Evolutionary conservation across 2,113 vertebrate genomes (phyloP).

Genomic region (Terrapene triunguis): DNA sequence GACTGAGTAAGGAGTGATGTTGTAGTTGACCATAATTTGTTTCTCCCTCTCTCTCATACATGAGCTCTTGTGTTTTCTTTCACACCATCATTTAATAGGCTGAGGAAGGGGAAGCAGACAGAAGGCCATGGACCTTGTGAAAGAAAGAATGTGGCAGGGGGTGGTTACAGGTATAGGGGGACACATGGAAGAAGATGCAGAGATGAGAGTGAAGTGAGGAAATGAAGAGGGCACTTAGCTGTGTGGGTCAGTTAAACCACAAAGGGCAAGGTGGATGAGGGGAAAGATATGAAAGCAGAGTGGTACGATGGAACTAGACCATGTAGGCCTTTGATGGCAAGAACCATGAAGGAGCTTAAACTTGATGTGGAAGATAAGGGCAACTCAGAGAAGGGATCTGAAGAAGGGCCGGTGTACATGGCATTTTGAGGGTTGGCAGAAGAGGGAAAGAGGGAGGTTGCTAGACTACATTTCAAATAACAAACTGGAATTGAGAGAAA

Average conservation of each 20-base stretch:
- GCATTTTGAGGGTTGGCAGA: background rate
- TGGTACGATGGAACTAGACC: background rate
- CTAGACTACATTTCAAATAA: background rate
- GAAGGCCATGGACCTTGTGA: background rate
- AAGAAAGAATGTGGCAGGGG: background rate
- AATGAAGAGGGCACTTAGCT: background rate
- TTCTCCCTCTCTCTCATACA: background rate
- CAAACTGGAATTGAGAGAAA: rapidly evolving
- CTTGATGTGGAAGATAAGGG: background rate
- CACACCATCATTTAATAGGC: background rate
- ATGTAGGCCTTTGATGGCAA: background rate
- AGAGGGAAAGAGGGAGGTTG: background rate
- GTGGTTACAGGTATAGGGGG: too few relatives aligned
- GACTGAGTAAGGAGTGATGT: background rate
- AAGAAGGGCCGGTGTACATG: background rate
- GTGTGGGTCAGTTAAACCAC: background rate
- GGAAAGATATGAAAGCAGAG: background rate
- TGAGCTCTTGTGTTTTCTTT: background rate
- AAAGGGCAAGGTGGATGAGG: background rate
- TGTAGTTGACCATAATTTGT: background rate
- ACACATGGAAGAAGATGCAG: background rate
- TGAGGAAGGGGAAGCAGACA: background rate
- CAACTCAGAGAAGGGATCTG: background rate
- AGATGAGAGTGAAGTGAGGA: background rate
- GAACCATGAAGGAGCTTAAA: background rate